phyloP scores from a whole-genome alignment of 2,888 invertebrate species.

The Caradrina clavipalpis region DNA sequence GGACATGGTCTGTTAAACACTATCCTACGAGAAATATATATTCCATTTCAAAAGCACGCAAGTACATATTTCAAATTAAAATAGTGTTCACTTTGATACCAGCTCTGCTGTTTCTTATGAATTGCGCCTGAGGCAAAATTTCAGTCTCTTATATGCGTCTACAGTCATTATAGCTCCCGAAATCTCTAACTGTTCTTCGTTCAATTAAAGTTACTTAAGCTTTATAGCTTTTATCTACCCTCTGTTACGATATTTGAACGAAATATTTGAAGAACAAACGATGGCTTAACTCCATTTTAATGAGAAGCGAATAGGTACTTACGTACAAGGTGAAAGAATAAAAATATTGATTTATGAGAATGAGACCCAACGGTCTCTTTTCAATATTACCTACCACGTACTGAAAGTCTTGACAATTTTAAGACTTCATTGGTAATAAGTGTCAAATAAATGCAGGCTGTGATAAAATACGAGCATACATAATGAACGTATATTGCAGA shows the following conservation, averaged over 20 bases:
- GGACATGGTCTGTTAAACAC: slow-evolving; percentile 19
- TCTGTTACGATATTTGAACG: slow-evolving; percentile 43
- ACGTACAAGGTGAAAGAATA: slow-evolving; percentile 25
- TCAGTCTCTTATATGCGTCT: slow-evolving; percentile 74
- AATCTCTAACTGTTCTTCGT: slow-evolving; percentile 69
- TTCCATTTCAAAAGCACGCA: slow-evolving; percentile 6
- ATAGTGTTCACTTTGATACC: slow-evolving; percentile 17
- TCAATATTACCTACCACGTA: not conserved
- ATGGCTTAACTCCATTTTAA: slow-evolving; percentile 52
- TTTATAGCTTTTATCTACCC: slow-evolving; percentile 60
- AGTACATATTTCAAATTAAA: slow-evolving; percentile 18
- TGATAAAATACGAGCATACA: not conserved
- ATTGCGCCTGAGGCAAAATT: slow-evolving; percentile 53
- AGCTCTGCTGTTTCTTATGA: slow-evolving; percentile 29
- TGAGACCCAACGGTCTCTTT: not conserved
- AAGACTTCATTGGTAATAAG: slow-evolving; percentile 10
- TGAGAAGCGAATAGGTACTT: slow-evolving; percentile 30
- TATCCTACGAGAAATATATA: slow-evolving; percentile 10
- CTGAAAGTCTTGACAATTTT: not conserved
- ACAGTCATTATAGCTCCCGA: slow-evolving; percentile 69
- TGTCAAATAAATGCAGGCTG: not conserved
- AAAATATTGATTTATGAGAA: slow-evolving; percentile 34
- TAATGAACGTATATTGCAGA: not conserved
- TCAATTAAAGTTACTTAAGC: slow-evolving; percentile 72
- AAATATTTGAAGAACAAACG: slow-evolving; percentile 52